phyloP scores from a whole-genome alignment of 2,888 invertebrate species.

The Thecophora atra region DNA sequence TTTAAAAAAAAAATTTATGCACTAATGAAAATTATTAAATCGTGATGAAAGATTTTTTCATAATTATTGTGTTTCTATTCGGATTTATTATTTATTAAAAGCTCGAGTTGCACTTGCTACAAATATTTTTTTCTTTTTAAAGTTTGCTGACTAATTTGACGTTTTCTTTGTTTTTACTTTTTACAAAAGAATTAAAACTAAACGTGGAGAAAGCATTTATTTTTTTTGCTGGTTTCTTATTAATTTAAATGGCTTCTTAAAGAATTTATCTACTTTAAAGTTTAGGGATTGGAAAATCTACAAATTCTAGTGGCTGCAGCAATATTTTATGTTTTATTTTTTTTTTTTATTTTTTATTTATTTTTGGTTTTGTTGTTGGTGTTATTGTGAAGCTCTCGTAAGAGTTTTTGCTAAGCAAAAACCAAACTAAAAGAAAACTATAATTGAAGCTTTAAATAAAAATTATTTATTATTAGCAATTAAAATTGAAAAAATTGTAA shows the following conservation, averaged over 20 bases:
- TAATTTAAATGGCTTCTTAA: background rate
- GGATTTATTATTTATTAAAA: slow-evolving; percentile 48
- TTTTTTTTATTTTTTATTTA: slow-evolving; percentile 16
- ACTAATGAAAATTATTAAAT: slow-evolving; percentile 19
- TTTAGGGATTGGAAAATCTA: slow-evolving; percentile 6
- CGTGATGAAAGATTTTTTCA: slow-evolving; percentile 19
- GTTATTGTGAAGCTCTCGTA: slow-evolving; percentile 1
- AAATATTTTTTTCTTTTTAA: slow-evolving; percentile 39
- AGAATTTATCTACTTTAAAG: slow-evolving; percentile 23
- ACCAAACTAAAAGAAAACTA: background rate
- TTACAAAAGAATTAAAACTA: background rate
- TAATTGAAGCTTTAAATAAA: background rate
- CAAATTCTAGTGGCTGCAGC: too few species aligned
- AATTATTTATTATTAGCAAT: background rate
- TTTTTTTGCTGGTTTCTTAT: background rate
- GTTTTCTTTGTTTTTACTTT: background rate
- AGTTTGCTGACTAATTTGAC: slow-evolving; percentile 36
- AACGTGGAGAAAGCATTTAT: slow-evolving; percentile 23
- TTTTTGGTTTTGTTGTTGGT: slow-evolving; percentile 20
- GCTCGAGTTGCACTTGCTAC: slow-evolving; percentile 57
- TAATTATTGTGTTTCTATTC: slow-evolving; percentile 24
- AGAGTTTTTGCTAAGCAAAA: background rate
- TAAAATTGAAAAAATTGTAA: background rate
- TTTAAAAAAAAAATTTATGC: slow-evolving; percentile 20
- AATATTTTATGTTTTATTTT: too few species aligned